A percentile compares a stretch with the other conserved stretches of the same genome.
Evolutionary conservation across 1,140 invertebrate species (phyloP).

Genomic region (Drosophila nigrodunni): DNA sequence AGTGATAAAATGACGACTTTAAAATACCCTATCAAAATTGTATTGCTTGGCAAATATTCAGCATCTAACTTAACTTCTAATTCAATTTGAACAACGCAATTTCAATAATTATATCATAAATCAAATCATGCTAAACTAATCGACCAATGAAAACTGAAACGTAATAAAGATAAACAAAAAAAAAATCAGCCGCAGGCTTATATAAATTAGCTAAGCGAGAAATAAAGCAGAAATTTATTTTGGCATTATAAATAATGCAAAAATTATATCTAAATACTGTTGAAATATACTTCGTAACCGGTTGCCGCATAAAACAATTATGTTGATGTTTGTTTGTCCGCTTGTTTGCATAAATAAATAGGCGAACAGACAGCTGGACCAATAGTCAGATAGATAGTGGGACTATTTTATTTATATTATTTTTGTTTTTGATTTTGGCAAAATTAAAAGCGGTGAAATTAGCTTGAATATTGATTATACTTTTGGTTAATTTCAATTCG

Average conservation of each 20-base stretch:
- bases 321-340: conserved; percentile 31
- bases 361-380: not conserved
- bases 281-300: not conserved
- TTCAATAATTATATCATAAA: not conserved
- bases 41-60: no score
- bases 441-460: conserved; percentile 48
- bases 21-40: no score
- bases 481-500: conserved; percentile 17
- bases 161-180: conserved; percentile 1
- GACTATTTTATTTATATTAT: no score
- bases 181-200: conserved; percentile 22
- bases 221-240: conserved; percentile 36
- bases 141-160: conserved; percentile 13
- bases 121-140: not conserved
- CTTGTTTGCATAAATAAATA: conserved; percentile 32
- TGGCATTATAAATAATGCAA: conserved; percentile 36
- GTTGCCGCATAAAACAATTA: conserved; percentile 30
- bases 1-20: no score
- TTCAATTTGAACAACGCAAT: conserved; percentile 6
- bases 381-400: conserved; percentile 1
- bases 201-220: conserved; percentile 38
- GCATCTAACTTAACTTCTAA: not conserved
- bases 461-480: conserved; percentile 14
- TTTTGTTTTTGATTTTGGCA: not conserved
- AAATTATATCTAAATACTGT: conserved; percentile 7